These are phyloP conservation scores for Indicator maculatus DNA, from an alignment of 2,113 vertebrate species.

Conservation along the genomic window DNA sequence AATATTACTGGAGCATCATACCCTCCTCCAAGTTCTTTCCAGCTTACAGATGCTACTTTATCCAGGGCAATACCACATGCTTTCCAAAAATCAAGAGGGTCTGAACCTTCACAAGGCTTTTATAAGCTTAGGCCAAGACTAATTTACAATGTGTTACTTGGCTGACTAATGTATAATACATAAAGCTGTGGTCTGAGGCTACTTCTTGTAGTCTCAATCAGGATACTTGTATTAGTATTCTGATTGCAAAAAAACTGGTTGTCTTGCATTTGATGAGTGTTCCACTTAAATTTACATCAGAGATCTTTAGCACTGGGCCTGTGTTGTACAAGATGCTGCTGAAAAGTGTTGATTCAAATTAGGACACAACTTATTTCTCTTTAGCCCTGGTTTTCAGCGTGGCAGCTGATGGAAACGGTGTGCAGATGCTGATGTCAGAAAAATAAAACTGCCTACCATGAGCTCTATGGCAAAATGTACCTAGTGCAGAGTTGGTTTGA, in stretches of 20 bases:
- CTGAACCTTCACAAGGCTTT: background rate
- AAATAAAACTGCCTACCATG: background rate
- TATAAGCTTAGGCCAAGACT: background rate
- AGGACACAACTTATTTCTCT: background rate
- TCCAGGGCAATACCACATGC: background rate
- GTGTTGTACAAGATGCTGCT: background rate
- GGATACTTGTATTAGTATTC: background rate
- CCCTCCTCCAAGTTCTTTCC: background rate
- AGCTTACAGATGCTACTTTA: background rate
- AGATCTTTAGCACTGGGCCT: background rate
- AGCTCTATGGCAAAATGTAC: background rate
- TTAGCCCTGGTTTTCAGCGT: background rate
- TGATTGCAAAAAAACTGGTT: background rate
- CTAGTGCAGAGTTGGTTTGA: background rate
- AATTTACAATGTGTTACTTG: background rate
- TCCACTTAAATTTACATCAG: background rate
- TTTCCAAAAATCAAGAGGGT: background rate
- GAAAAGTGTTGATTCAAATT: background rate
- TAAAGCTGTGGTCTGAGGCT: background rate
- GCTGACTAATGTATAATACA: background rate
- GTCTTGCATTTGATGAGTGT: background rate
- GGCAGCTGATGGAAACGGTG: background rate
- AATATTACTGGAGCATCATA: background rate
- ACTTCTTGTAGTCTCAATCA: background rate
- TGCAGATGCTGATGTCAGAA: background rate